Evolutionary conservation across 2,113 vertebrate genomes (phyloP).

Genomic region (Aptenodytes patagonicus): DNA sequence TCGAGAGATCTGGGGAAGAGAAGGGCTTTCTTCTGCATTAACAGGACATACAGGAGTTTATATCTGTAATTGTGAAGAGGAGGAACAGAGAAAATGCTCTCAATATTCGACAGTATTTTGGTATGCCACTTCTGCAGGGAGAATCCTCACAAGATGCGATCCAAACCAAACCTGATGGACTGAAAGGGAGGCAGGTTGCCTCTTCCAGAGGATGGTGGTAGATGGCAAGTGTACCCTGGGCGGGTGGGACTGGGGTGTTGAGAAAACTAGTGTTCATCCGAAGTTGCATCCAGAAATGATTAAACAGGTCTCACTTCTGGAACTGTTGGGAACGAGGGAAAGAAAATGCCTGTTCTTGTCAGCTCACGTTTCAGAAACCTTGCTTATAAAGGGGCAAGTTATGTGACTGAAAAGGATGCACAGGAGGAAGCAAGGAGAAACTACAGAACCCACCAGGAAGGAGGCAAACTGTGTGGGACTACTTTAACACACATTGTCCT

Average conservation of each 20-base stretch:
- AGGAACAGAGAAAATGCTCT: neutral
- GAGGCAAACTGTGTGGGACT: neutral
- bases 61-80: neutral
- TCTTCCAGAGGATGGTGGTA: neutral
- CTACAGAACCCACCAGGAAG: neutral
- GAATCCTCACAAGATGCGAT: neutral
- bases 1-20: neutral
- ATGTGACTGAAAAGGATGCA: accelerated
- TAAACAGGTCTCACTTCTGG: neutral
- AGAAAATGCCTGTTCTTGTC: neutral
- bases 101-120: neutral
- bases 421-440: neutral
- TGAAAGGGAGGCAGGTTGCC: neutral
- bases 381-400: neutral
- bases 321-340: neutral
- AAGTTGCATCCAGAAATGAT: neutral
- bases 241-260: neutral
- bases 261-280: accelerated
- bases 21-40: neutral
- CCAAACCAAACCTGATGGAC: neutral
- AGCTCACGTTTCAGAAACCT: neutral
- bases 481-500: neutral
- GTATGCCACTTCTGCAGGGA: neutral
- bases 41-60: neutral
- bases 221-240: neutral